Evolutionary conservation across 2,888 invertebrate genomes (phyloP).

Genomic region (Thelaira solivaga): DNA sequence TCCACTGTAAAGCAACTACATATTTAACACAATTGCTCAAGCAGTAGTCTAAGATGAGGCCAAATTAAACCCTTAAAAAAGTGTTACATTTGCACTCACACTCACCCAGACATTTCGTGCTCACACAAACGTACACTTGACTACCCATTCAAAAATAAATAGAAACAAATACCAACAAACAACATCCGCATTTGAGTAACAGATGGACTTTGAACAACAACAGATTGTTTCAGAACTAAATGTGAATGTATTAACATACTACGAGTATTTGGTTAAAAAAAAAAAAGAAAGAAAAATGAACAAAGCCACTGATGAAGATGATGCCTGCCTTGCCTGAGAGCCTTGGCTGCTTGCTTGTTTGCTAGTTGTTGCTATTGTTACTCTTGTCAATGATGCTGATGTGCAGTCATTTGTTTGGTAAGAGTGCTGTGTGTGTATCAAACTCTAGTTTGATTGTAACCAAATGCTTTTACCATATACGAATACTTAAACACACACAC

Average conservation of each 20-base stretch:
- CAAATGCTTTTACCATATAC: too few species aligned
- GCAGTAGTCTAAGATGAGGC: conserved; percentile 41
- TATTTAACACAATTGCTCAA: conserved; percentile 42
- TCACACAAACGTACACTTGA: too few species aligned
- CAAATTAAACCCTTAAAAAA: conserved; percentile 58
- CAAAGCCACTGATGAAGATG: conserved; percentile 55
- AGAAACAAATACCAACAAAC: background rate
- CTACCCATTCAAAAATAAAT: background rate
- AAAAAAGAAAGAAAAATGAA: conserved; percentile 46
- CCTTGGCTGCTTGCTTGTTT: conserved; percentile 1
- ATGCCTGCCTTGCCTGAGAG: conserved; percentile 21
- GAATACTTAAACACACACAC: background rate
- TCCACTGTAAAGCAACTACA: conserved; percentile 30
- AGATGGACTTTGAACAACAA: conserved; percentile 46
- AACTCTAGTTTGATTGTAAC: conserved; percentile 11
- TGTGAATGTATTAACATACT: conserved; percentile 11
- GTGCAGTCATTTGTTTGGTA: conserved; percentile 34
- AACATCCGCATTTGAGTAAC: conserved; percentile 38
- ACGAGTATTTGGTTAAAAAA: conserved; percentile 17
- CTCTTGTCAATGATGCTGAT: conserved; percentile 30
- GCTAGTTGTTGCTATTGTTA: background rate
- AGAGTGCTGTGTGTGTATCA: background rate
- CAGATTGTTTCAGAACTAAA: conserved; percentile 31
- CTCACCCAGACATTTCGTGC: too few species aligned
- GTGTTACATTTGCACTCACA: conserved; percentile 18